phyloP scores from a whole-genome alignment of 2,888 invertebrate species.

The Aleiodes testaceus region DNA sequence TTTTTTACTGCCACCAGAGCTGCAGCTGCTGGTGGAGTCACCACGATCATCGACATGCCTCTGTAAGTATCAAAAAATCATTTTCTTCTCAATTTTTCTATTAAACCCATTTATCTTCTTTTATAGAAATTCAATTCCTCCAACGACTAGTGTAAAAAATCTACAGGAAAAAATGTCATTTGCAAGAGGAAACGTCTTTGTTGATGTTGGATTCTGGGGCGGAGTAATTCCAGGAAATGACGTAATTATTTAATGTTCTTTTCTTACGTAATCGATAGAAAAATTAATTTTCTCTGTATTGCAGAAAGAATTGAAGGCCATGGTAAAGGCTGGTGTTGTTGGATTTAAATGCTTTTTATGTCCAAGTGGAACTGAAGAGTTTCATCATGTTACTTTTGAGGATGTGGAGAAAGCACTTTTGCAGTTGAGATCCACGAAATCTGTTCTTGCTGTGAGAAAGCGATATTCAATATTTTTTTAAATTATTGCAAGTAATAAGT shows the following conservation, averaged over 20 bases:
- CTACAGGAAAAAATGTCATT: slow-evolving; percentile 77
- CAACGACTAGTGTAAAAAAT: slow-evolving; percentile 79
- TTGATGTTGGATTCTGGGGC: slow-evolving; percentile 87
- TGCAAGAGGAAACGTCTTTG: slow-evolving; percentile 77
- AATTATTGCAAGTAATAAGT: too few species aligned
- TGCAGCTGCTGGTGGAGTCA: slow-evolving; percentile 83
- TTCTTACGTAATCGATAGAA: background rate
- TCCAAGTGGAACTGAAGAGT: slow-evolving; percentile 81
- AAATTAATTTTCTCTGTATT: slow-evolving; percentile 37
- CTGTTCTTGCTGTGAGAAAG: slow-evolving; percentile 78
- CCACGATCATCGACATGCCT: slow-evolving; percentile 83
- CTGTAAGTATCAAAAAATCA: slow-evolving; percentile 74
- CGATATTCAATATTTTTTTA: too few species aligned
- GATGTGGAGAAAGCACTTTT: slow-evolving; percentile 77
- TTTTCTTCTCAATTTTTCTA: background rate
- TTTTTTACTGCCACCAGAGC: slow-evolving; percentile 82
- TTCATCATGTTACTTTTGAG: slow-evolving; percentile 76
- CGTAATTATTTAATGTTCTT: slow-evolving; percentile 66
- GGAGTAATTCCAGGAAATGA: slow-evolving; percentile 82
- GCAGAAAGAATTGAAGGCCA: slow-evolving; percentile 76
- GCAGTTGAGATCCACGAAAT: slow-evolving; percentile 77
- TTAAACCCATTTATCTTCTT: slow-evolving; percentile 45
- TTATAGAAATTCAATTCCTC: slow-evolving; percentile 81
- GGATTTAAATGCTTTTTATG: slow-evolving; percentile 85
- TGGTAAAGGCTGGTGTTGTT: slow-evolving; percentile 80